Evolutionary conservation across 2,797 vertebrate genomes (phyloP).

Genomic region (Helostoma temminkii): DNA sequence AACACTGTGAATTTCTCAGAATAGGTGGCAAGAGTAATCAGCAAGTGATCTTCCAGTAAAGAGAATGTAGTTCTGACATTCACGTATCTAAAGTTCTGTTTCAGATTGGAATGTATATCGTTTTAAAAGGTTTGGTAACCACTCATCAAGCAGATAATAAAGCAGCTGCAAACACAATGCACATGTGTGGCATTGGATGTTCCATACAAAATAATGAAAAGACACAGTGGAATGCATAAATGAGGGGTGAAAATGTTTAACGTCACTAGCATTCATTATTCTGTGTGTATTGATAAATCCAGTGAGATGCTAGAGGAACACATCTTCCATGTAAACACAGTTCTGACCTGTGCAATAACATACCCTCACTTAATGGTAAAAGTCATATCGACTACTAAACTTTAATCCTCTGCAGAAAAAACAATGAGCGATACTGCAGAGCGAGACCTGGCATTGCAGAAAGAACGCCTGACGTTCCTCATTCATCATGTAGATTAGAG

Average conservation of each 20-base stretch:
- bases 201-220: conserved; percentile 23
- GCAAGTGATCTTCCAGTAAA: conserved; percentile 14
- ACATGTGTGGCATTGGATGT: neutral
- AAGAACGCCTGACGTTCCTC: conserved; percentile 64
- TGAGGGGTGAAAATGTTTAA: conserved; percentile 11
- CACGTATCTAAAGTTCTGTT: neutral
- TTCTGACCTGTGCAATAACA: conserved; percentile 50
- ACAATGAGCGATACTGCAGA: conserved; percentile 60
- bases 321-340: conserved; percentile 21
- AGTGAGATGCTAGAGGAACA: neutral
- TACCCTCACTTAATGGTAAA: conserved; percentile 42
- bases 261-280: neutral
- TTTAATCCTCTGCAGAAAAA: conserved; percentile 52
- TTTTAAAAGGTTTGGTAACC: conserved; percentile 8
- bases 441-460: conserved; percentile 60
- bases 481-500: conserved; percentile 80
- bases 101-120: conserved; percentile 7
- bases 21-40: conserved; percentile 57
- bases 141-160: conserved; percentile 7
- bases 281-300: neutral
- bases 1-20: conserved; percentile 36
- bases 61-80: conserved; percentile 8
- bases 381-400: conserved; percentile 44
- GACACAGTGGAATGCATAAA: neutral
- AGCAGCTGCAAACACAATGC: conserved; percentile 5